These are phyloP conservation scores for Drosophila persimilis DNA, from an alignment of 1,140 invertebrate species.

Conservation along the genomic window DNA sequence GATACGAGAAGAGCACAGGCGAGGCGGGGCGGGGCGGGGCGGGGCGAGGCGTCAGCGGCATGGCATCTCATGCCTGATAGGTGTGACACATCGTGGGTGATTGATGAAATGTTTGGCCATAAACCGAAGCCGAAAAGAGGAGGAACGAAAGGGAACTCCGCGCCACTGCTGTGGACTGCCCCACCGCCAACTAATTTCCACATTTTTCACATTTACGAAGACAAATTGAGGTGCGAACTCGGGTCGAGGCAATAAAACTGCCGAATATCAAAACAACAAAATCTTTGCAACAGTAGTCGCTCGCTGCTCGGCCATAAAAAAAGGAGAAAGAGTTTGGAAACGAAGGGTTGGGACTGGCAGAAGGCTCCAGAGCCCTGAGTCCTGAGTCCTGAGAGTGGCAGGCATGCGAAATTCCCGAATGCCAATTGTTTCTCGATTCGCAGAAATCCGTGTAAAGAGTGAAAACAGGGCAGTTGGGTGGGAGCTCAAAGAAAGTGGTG, in stretches of 20 bases:
- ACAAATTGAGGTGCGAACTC: slow-evolving; percentile 83
- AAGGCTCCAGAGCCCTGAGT: slow-evolving; percentile 20
- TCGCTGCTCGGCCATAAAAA: slow-evolving; percentile 53
- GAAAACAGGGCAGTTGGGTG: slow-evolving; percentile 21
- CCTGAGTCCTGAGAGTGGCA: slow-evolving; percentile 55
- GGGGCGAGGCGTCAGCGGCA: slow-evolving; percentile 18
- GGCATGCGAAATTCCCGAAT: slow-evolving; percentile 65
- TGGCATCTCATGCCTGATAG: slow-evolving; percentile 52
- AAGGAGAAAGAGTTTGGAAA: slow-evolving; percentile 25
- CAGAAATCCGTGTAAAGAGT: slow-evolving; percentile 59
- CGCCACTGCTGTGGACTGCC: neutral
- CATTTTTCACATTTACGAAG: slow-evolving; percentile 83
- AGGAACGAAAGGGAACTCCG: slow-evolving; percentile 2
- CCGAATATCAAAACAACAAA: slow-evolving; percentile 80
- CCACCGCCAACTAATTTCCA: slow-evolving; percentile 79
- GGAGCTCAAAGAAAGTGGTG: neutral
- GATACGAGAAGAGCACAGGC: slow-evolving; percentile 19
- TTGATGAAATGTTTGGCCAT: slow-evolving; percentile 72
- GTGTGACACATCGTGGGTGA: slow-evolving; percentile 75
- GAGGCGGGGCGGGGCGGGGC: slow-evolving; percentile 1
- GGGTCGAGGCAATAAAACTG: slow-evolving; percentile 82
- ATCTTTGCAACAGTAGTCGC: slow-evolving; percentile 66
- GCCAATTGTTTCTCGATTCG: slow-evolving; percentile 81
- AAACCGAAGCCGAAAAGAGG: slow-evolving; percentile 24
- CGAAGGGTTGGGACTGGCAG: slow-evolving; percentile 22